phyloP scores from a whole-genome alignment of 2,888 invertebrate genomes.

The Salticus scenicus region DNA sequence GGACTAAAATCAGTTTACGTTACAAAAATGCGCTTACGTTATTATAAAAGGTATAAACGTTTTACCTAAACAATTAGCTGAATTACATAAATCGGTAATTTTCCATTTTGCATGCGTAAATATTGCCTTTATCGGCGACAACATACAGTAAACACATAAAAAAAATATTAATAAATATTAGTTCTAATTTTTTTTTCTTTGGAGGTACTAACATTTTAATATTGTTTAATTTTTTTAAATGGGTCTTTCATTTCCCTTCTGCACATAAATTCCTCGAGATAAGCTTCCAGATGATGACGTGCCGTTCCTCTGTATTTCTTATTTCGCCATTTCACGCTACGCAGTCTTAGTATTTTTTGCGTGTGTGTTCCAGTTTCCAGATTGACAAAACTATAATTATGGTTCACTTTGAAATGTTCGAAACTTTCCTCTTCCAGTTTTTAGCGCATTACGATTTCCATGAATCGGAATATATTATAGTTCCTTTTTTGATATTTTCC shows the following conservation, averaged over 20 bases:
- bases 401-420: constrained; percentile 25
- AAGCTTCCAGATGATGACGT: not conserved
- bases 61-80: too few relatives aligned
- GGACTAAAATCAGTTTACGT: too few relatives aligned
- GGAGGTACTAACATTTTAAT: not conserved
- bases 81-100: too few relatives aligned
- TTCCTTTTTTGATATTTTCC: constrained; percentile 21
- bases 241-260: constrained; percentile 24
- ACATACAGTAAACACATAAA: too few relatives aligned
- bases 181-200: constrained; percentile 1
- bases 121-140: too few relatives aligned
- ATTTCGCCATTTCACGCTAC: constrained; percentile 26
- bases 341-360: constrained; percentile 27
- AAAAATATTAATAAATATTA: not conserved
- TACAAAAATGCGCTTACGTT: too few relatives aligned
- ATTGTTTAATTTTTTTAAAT: constrained; percentile 33
- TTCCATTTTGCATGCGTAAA: too few relatives aligned
- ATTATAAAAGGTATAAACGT: too few relatives aligned
- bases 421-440: constrained; percentile 21
- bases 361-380: constrained; percentile 31
- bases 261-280: constrained; percentile 7
- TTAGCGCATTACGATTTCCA: constrained; percentile 11
- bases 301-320: constrained; percentile 22
- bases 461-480: constrained; percentile 14
- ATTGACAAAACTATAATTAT: constrained; percentile 30